Evolutionary conservation across 2,888 invertebrate species (phyloP), one percentile per base, ranked within the genome.

Genomic region (Cyrtodaria siliqua): DNA sequence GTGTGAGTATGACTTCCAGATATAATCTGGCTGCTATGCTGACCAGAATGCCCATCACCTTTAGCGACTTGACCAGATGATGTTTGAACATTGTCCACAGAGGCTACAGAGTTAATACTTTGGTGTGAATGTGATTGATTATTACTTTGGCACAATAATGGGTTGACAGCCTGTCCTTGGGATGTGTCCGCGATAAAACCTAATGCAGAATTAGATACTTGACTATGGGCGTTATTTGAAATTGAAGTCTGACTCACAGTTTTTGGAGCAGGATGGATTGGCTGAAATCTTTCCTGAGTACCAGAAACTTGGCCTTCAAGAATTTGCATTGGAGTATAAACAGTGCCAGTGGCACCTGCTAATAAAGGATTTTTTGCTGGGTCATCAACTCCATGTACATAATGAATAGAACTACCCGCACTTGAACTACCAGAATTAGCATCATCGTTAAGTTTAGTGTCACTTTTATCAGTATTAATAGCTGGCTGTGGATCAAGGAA

Each of bases 401-500:
- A 91, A 82, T 92, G 92, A 52, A 91, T 85, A 18, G 92, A 92
- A 84, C 90, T 91, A 27, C 89, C 84, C 40, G 91, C 89, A 86
- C 92, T 92, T 29, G 91, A 90, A 82, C 90, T 91, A 29, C 89
- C 92, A 59, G 91, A 90, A 69, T 80, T 81, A 18, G 63, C 68
- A 50, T 84, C 82, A 16, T 79, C 78, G 50, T 76, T 55, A 27
- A 74, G 61, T 40, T 68, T 80, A 55, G 68, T 59, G 52, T 78
- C 70, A 59, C 70, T 76, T 67, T 72, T 81, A 40, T 86, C 86
- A 49, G 72, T 60, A 16, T 64, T 70, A n/a, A 69, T 67, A 40
- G 56, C 47, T 9, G 81, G 69, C 57, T 96, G 96, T 89, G 97
- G 96, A 94, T 98, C 97, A 89, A 97, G 94, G 93, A 97, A 98